Conservation (phyloP, 1,140 invertebrate species). For the Mylabris phalerata region DNA sequence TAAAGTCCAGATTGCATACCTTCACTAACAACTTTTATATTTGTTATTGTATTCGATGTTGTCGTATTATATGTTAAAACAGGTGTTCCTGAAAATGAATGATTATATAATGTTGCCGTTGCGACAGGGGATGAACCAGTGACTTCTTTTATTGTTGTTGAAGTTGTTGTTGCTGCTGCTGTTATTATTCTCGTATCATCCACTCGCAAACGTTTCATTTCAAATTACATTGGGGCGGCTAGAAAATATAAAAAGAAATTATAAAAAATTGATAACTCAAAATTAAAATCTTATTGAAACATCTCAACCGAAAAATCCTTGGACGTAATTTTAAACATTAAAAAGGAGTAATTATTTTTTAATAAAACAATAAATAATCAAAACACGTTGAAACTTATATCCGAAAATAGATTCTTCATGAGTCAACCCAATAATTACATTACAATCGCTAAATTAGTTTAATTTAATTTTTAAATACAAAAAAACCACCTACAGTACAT, state of each 20-base stretch:
- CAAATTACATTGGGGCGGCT: constrained; percentile 55
- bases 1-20: constrained; percentile 45
- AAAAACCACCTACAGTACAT: too few relatives aligned
- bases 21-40: constrained; percentile 45
- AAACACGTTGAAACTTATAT: too few relatives aligned
- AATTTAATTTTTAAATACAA: too few relatives aligned
- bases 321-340: too few relatives aligned
- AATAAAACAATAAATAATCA: too few relatives aligned
- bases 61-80: constrained; percentile 17
- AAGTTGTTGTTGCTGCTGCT: constrained; percentile 23
- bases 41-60: not conserved
- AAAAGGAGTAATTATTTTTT: too few relatives aligned
- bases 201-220: constrained; percentile 58
- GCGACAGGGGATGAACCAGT: constrained; percentile 18
- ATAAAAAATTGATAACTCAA: not conserved
- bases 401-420: too few relatives aligned
- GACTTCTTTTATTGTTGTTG: constrained; percentile 23
- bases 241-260: constrained; percentile 18
- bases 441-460: too few relatives aligned
- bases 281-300: too few relatives aligned
- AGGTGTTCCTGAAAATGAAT: too few relatives aligned
- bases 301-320: too few relatives aligned
- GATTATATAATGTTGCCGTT: constrained; percentile 15
- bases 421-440: too few relatives aligned
- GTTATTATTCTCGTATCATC: constrained; percentile 47